Conservation (phyloP, 1,140 invertebrate genomes). For the Drosophila carrolli region DNA sequence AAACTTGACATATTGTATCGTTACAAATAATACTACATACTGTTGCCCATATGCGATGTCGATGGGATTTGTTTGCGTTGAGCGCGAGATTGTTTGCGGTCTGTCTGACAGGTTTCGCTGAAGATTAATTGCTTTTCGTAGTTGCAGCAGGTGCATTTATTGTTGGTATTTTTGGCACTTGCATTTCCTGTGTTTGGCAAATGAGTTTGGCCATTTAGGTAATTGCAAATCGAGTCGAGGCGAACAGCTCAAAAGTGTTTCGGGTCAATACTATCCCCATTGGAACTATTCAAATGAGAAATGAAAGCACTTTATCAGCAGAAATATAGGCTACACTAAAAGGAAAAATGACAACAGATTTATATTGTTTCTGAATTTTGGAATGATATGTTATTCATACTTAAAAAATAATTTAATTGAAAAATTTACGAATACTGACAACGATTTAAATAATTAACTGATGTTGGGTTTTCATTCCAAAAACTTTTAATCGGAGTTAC, state of each 20-base stretch:
- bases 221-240: conserved; percentile 29
- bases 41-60: conserved; percentile 19
- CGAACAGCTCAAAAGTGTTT: conserved; percentile 1
- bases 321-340: neutral
- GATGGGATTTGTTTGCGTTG: conserved; percentile 33
- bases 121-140: conserved; percentile 67
- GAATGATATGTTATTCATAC: too few species aligned
- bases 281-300: neutral
- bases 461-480: too few species aligned
- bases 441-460: too few species aligned
- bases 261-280: neutral
- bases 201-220: conserved; percentile 33
- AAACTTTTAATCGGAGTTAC: too few species aligned
- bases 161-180: conserved; percentile 35
- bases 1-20: conserved; percentile 43
- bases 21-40: conserved; percentile 20
- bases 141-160: conserved; percentile 28
- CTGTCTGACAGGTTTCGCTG: conserved; percentile 33
- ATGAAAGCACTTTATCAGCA: neutral
- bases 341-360: neutral
- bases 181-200: conserved; percentile 48
- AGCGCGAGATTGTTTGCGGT: conserved; percentile 43
- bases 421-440: too few species aligned
- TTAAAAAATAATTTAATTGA: too few species aligned
- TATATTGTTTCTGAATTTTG: neutral